phyloP scores from a whole-genome alignment of 2,888 invertebrate species.

The Andrena haemorrhoa region DNA sequence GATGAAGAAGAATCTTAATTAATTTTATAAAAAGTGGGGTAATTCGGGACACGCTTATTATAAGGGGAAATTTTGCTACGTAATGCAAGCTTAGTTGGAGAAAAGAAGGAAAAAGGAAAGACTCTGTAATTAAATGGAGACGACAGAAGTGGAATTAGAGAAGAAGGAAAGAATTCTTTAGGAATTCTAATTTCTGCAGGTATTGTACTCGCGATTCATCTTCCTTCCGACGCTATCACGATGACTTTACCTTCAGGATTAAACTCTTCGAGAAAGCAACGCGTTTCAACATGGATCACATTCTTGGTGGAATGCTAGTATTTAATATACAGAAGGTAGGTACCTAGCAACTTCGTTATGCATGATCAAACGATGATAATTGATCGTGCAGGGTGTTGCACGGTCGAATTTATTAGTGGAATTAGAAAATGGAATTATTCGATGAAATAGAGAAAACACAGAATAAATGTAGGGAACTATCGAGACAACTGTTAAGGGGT shows the following conservation, averaged over 20 bases:
- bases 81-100: background rate
- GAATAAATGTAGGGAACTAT: no score
- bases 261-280: background rate
- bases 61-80: conserved; percentile 11
- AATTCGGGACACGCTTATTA: background rate
- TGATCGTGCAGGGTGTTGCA: no score
- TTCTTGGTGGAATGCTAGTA: background rate
- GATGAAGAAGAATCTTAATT: conserved; percentile 29
- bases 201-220: background rate
- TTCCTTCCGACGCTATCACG: background rate
- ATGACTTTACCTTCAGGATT: background rate
- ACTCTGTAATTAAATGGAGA: conserved; percentile 19
- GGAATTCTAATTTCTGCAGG: no score
- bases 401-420: no score
- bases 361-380: no score
- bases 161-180: background rate
- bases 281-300: background rate
- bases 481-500: no score
- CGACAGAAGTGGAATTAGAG: conserved; percentile 9
- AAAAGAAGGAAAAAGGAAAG: background rate
- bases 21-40: conserved; percentile 20
- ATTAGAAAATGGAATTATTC: no score
- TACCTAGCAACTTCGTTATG: no score
- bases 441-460: no score
- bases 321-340: no score